Evolutionary conservation across 2,113 vertebrate genomes (phyloP).

Genomic region (Tychaedon coryphoeus): DNA sequence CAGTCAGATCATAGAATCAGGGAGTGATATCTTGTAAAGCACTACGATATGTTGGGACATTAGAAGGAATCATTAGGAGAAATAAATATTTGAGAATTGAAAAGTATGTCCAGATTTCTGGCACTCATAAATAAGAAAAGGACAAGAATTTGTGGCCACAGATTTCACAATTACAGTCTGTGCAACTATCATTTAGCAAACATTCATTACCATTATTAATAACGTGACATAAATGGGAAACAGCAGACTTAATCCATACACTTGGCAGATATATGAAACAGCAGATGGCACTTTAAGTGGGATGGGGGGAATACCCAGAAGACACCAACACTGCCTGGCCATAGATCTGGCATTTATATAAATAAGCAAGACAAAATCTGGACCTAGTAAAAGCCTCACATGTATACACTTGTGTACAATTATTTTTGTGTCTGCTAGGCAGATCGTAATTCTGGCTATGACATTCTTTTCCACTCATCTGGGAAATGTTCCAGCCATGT

Average conservation of each 20-base stretch:
- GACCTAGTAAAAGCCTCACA: background rate
- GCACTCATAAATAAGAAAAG: background rate
- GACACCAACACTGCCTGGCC: background rate
- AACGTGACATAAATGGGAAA: constrained; percentile 16
- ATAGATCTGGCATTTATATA: constrained; percentile 9
- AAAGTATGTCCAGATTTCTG: background rate
- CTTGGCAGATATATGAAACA: constrained; percentile 36
- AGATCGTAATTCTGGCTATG: background rate
- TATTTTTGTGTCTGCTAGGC: constrained; percentile 6
- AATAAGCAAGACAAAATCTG: background rate
- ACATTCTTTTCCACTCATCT: background rate
- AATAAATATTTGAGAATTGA: constrained; percentile 15
- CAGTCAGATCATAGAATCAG: background rate
- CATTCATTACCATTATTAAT: constrained; percentile 36
- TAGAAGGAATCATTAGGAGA: background rate
- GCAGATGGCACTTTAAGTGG: constrained; percentile 34
- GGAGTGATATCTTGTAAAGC: background rate
- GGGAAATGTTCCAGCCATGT: background rate
- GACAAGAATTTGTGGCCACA: background rate
- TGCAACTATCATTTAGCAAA: background rate
- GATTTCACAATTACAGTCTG: background rate
- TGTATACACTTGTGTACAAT: constrained; percentile 21
- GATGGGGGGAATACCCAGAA: constrained; percentile 1
- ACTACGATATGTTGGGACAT: background rate
- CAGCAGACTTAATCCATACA: constrained; percentile 7